A percentile compares a stretch with the other conserved stretches of the same genome.
phyloP scores from a whole-genome alignment of 2,797 vertebrate species.

The Rachycentron canadum region DNA sequence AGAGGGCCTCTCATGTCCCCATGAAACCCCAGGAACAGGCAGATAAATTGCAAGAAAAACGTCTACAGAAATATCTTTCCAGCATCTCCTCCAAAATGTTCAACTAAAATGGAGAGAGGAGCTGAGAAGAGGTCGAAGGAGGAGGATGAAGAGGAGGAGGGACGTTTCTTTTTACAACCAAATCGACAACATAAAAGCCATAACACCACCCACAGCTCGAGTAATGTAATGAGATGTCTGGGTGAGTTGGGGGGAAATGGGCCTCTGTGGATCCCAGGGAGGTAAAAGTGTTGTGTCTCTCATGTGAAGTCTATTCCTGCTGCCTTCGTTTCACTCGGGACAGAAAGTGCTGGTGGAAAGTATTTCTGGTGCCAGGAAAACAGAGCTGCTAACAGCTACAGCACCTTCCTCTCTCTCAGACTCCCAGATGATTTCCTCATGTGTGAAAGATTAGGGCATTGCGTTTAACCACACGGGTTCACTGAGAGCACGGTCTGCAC shows the following conservation, averaged over 20 bases:
- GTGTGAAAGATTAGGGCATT: constrained; percentile 51
- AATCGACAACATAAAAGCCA: constrained; percentile 2
- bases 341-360: constrained; percentile 57
- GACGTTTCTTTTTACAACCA: constrained; percentile 19
- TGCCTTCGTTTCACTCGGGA: constrained; percentile 23
- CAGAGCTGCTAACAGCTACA: constrained; percentile 43
- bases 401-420: constrained; percentile 54
- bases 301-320: constrained; percentile 44
- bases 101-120: constrained; percentile 11
- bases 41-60: constrained; percentile 42
- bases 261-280: constrained; percentile 17
- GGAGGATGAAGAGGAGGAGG: too few species aligned
- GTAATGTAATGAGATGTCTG: constrained; percentile 30
- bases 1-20: constrained; percentile 54
- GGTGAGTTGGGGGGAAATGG: constrained; percentile 23
- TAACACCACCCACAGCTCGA: constrained; percentile 43
- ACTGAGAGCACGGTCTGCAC: neutral
- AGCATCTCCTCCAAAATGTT: constrained; percentile 39
- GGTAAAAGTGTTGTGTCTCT: constrained; percentile 33
- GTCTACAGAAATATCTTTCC: constrained; percentile 41
- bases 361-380: constrained; percentile 67
- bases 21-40: constrained; percentile 44
- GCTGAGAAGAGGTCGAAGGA: neutral
- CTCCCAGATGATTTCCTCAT: constrained; percentile 68
- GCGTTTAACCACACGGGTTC: constrained; percentile 29